These are phyloP conservation scores for Ormyrus pomaceus DNA, from an alignment of 2,888 invertebrate genomes.

Conservation along the genomic window DNA sequence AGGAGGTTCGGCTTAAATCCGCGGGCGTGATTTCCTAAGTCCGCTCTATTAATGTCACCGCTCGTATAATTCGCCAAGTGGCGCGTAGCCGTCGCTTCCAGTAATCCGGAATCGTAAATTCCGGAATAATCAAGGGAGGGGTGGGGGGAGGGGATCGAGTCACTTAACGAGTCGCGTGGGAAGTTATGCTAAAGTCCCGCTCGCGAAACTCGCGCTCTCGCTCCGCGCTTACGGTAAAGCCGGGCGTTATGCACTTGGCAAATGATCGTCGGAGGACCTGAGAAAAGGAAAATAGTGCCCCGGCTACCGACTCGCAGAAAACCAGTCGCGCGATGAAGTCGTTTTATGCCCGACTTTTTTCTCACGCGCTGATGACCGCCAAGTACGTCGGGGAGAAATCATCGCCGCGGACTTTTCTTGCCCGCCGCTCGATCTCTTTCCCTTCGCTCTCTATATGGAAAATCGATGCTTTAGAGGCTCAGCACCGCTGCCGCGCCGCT, in stretches of 20 bases:
- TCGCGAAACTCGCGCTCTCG: constrained; percentile 3
- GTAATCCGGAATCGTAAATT: constrained; percentile 61
- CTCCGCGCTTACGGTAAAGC: constrained; percentile 21
- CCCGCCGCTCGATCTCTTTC: not conserved
- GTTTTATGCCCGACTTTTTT: constrained; percentile 29
- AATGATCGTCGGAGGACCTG: constrained; percentile 3
- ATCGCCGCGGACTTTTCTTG: constrained; percentile 58
- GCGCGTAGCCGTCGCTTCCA: constrained; percentile 12
- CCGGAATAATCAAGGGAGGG: constrained; percentile 61
- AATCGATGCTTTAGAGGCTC: not conserved
- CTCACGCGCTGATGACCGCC: not conserved
- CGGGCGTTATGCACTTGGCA: constrained; percentile 28
- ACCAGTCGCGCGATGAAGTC: constrained; percentile 46
- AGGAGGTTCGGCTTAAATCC: not conserved
- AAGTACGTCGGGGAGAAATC: constrained; percentile 55
- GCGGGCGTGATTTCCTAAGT: constrained; percentile 25
- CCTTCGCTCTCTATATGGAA: constrained; percentile 56
- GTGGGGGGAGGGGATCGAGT: constrained; percentile 24
- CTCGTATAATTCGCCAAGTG: constrained; percentile 27
- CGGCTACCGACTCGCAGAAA: constrained; percentile 21
- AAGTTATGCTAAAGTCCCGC: constrained; percentile 60
- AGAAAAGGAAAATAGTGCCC: constrained; percentile 42
- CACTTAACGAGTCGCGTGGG: constrained; percentile 61
- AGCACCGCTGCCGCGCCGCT: not conserved
- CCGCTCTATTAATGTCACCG: constrained; percentile 39